Percentiles rank a stretch among this genome's conserved stretches.
Conservation (phyloP, 2,888 invertebrate genomes). For the Hermaeophaga mercurialis region DNA sequence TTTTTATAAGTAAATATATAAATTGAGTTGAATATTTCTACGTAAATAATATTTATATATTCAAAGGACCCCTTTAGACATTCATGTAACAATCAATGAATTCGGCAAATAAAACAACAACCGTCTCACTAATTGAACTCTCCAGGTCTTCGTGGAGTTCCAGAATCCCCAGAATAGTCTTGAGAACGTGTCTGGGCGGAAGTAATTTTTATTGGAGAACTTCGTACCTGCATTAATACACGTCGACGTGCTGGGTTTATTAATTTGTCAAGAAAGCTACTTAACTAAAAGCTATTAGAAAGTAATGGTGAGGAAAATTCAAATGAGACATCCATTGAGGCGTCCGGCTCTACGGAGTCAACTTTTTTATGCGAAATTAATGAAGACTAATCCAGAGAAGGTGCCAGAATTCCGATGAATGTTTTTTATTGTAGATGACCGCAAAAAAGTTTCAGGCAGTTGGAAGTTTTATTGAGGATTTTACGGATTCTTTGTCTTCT, state of each 20-base stretch:
- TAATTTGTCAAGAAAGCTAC: slow-evolving; percentile 22
- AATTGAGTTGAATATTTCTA: too few relatives aligned
- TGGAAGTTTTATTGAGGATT: slow-evolving; percentile 10
- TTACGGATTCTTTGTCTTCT: slow-evolving; percentile 2
- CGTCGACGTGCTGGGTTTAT: slow-evolving; percentile 25
- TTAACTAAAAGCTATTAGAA: slow-evolving; percentile 20
- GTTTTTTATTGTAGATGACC: slow-evolving; percentile 12
- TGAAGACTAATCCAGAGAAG: slow-evolving; percentile 12
- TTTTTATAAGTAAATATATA: too few relatives aligned
- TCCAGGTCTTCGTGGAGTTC: slow-evolving; percentile 21
- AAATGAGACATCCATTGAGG: slow-evolving; percentile 13
- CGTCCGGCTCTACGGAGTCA: background rate
- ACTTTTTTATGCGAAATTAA: slow-evolving; percentile 6
- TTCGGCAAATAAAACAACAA: slow-evolving; percentile 17
- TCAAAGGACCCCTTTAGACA: too few relatives aligned
- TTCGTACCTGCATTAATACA: slow-evolving; percentile 27
- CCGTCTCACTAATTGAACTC: slow-evolving; percentile 11
- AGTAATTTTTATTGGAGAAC: slow-evolving; percentile 24
- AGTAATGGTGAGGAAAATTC: slow-evolving; percentile 24
- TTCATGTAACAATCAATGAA: background rate
- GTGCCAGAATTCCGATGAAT: slow-evolving; percentile 11
- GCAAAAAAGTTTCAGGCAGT: slow-evolving; percentile 6
- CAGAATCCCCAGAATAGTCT: slow-evolving; percentile 19
- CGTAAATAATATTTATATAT: too few relatives aligned
- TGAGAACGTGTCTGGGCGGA: slow-evolving; percentile 27